phyloP scores from a whole-genome alignment of 2,113 vertebrate genomes.

The Hypocryptadius cinnamomeus region DNA sequence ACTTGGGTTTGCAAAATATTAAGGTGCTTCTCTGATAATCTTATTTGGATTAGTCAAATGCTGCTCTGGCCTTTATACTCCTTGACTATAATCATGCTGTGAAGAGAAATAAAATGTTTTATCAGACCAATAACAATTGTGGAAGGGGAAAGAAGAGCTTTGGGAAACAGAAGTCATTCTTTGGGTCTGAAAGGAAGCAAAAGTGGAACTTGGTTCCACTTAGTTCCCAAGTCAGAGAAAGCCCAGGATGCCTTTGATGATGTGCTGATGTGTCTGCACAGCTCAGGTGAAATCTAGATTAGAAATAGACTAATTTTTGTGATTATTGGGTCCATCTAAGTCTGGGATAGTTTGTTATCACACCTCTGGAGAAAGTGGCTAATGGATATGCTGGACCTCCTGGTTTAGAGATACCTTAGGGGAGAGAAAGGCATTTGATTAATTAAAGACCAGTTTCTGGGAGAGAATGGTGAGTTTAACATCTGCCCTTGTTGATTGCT shows the following conservation, averaged over 20 bases:
- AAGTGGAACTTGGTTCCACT: background rate
- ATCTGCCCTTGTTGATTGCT: slow-evolving; percentile 43
- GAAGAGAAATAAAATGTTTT: background rate
- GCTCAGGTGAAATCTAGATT: background rate
- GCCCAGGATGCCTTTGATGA: background rate
- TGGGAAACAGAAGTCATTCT: background rate
- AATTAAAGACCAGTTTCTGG: background rate
- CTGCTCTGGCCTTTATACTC: background rate
- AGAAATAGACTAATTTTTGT: background rate
- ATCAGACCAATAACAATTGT: background rate
- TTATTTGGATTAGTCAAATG: background rate
- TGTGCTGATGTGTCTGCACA: background rate
- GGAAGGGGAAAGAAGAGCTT: background rate
- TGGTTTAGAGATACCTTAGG: background rate
- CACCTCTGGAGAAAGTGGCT: background rate
- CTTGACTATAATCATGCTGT: background rate
- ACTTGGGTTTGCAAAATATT: background rate
- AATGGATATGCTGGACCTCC: background rate
- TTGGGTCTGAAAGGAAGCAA: background rate
- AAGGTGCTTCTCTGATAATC: background rate
- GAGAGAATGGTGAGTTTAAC: background rate
- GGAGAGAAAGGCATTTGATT: background rate
- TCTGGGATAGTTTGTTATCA: background rate
- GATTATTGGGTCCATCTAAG: background rate
- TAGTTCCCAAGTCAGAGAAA: background rate